Evolutionary conservation across 2,113 vertebrate genomes (phyloP), one percentile per base, ranked within the genome.

Genomic region (Sitta europaea): DNA sequence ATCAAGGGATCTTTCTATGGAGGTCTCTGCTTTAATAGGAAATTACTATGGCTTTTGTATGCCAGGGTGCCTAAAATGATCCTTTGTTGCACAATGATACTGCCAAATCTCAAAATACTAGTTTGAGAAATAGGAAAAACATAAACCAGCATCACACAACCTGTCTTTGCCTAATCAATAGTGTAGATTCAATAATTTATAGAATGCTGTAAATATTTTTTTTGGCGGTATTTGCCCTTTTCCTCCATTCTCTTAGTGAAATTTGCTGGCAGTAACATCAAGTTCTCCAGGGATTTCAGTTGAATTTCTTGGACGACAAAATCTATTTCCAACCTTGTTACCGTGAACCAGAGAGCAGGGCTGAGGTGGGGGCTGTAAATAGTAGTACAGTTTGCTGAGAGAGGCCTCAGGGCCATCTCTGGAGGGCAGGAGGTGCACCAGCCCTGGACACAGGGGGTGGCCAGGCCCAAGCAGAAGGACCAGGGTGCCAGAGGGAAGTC

Each of bases 201-300:
- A 48, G 36, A 90, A 57, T 29, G n/a, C 5, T 72, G 28, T 48
- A 67, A 59, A 36, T 55, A 40, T 72, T 58, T 59, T 77, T 59
- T 77, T 23, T 12, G 0, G 23, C 36, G 10, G 38, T 75, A 55
- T 85, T 53, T 85, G 31, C 22, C 15, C 10, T 40, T 89, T 5
- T 5, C 0, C 2, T 9, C 13, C 2, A 19, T 62, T 33, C 21
- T 31, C 9, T 24, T 38, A 23, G 0, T 71, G 73, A 65, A 82
- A 73, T 76, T 42, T 92, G 45, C 48, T 70, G 61, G 16, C 11
- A 14, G 33, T 24, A 51, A 24, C 68, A 59, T 80, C 35, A 86
- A 27, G 4, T 53, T 92, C 86, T 62, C 55, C 16, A 20, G 73
- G 33, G 59, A 50, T 35, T 77, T 67, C 0, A 58, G 25, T 0